A percentile compares a stretch with the other conserved stretches of the same genome.
Evolutionary conservation across 2,888 invertebrate genomes (phyloP).

Genomic region (Lepidonotus clava): DNA sequence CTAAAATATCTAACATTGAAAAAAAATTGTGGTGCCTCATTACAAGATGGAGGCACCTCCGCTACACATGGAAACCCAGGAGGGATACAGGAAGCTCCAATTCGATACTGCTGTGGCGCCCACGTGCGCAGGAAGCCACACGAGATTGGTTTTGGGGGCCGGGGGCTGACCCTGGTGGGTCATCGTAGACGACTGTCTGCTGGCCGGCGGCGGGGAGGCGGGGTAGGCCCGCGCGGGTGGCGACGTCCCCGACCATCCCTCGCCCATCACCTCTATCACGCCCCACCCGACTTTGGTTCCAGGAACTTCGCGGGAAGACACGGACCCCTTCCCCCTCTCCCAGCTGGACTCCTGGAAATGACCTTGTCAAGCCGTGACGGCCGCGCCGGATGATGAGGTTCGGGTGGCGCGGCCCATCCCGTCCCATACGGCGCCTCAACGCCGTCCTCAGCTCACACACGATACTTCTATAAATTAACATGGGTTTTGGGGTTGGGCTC

Average conservation of each 20-base stretch:
- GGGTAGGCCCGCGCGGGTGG: background rate
- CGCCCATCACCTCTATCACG: background rate
- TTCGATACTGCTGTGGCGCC: background rate
- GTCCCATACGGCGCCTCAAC: too few species aligned
- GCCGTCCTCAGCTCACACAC: too few species aligned
- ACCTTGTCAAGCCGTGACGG: background rate
- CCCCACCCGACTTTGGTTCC: background rate
- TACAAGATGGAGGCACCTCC: too few species aligned
- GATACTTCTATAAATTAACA: too few species aligned
- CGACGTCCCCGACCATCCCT: constrained; percentile 1
- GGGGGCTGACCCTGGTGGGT: background rate
- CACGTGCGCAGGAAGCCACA: background rate
- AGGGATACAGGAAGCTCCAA: background rate
- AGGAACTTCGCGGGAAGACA: background rate
- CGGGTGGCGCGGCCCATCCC: background rate
- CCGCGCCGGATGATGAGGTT: background rate
- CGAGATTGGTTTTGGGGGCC: background rate
- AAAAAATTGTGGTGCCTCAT: too few species aligned
- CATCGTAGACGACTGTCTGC: background rate
- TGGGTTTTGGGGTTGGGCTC: too few species aligned
- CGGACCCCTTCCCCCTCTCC: background rate
- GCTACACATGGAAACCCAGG: background rate
- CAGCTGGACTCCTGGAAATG: background rate
- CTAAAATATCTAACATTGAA: too few species aligned
- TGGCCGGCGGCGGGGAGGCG: background rate